Evolutionary conservation across 2,888 invertebrate species (phyloP).

Genomic region (Rhingia rostrata): DNA sequence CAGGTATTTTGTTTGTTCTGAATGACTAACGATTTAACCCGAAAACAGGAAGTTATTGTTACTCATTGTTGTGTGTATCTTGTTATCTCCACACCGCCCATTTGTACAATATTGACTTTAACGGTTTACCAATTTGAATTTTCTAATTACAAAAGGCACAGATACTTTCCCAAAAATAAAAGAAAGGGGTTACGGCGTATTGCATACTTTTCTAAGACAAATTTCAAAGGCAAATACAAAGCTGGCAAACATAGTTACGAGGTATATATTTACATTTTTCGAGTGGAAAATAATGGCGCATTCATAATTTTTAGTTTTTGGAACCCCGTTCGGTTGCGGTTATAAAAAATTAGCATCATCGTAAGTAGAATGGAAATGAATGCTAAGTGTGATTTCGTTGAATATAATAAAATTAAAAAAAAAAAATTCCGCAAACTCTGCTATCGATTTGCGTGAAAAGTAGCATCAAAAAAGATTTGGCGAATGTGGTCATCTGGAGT

Average conservation of each 20-base stretch:
- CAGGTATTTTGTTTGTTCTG: conserved; percentile 10
- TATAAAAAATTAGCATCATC: background rate
- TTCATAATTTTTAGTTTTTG: background rate
- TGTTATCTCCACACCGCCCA: background rate
- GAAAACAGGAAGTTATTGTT: conserved; percentile 45
- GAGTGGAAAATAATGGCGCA: background rate
- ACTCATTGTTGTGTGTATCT: conserved; percentile 19
- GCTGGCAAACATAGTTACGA: conserved; percentile 32
- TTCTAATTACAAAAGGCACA: conserved; percentile 27
- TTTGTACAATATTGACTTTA: conserved; percentile 30
- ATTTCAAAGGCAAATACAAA: conserved; percentile 12
- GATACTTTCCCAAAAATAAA: conserved; percentile 30
- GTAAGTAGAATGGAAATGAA: background rate
- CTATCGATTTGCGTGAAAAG: conserved; percentile 10
- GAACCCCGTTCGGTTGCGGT: conserved; percentile 9
- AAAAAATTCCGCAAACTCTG: conserved; percentile 7
- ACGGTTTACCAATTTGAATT: conserved; percentile 44
- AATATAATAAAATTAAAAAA: no score
- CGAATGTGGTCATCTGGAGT: conserved; percentile 2
- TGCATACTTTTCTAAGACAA: conserved; percentile 11
- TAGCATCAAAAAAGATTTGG: conserved; percentile 13
- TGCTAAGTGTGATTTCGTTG: background rate
- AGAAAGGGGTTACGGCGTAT: background rate
- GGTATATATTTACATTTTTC: conserved; percentile 19
- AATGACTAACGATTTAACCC: conserved; percentile 21